Conservation (phyloP, 2,888 invertebrate species). For the Incurvaria masculella region DNA sequence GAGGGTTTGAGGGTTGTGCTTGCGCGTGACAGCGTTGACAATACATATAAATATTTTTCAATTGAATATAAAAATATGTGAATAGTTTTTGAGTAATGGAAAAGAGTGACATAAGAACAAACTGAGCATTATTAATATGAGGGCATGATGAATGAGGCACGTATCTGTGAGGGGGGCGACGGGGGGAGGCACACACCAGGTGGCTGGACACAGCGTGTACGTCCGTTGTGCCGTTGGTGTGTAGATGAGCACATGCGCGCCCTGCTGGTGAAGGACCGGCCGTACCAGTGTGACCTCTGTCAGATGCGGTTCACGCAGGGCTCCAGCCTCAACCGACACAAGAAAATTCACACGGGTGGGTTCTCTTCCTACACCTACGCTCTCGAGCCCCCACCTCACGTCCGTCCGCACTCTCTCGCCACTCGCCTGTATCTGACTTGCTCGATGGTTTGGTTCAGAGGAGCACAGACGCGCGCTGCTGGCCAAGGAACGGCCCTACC, state of each 20-base stretch:
- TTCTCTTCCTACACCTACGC: constrained; percentile 19
- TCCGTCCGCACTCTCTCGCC: constrained; percentile 17
- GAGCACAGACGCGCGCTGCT: constrained; percentile 47
- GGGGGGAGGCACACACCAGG: constrained; percentile 11
- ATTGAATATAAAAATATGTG: constrained; percentile 33
- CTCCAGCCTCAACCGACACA: constrained; percentile 69
- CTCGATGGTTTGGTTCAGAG: constrained; percentile 45
- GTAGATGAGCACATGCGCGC: constrained; percentile 56
- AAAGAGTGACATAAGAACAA: constrained; percentile 17
- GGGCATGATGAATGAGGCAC: constrained; percentile 42
- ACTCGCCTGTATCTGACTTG: constrained; percentile 25
- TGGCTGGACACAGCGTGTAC: background rate
- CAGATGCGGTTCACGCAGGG: constrained; percentile 70
- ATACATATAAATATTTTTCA: constrained; percentile 26
- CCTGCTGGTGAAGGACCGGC: constrained; percentile 55
- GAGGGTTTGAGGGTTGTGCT: background rate
- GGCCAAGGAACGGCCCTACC: constrained; percentile 56
- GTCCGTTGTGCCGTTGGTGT: constrained; percentile 20
- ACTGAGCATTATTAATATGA: constrained; percentile 31
- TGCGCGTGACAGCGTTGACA: constrained; percentile 27
- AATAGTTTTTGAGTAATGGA: constrained; percentile 51
- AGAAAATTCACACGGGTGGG: constrained; percentile 66
- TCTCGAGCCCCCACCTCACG: constrained; percentile 20
- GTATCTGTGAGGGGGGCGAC: constrained; percentile 6
- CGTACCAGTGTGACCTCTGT: constrained; percentile 66